Base-by-base conservation (phyloP, 2,888 invertebrate genomes). In the Epinotia ramella region DNA sequence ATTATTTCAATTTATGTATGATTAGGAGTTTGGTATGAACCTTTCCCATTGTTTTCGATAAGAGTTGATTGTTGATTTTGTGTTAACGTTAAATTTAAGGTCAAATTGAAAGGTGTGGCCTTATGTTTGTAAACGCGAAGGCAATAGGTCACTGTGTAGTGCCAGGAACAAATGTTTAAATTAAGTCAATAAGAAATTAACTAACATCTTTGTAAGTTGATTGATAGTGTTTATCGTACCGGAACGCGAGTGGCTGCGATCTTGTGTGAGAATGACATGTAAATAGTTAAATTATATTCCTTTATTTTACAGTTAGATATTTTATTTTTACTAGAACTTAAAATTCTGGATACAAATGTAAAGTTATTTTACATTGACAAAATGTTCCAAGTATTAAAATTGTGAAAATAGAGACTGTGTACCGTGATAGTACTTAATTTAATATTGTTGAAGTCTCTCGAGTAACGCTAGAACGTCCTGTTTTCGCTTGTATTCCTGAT, bases 361-460 rank as follows among this genome's bases (percentile, higher is more conserved):
- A 57, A 59, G 59, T 6, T 20, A n/a, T 53, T 53, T 49, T 60
- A 60, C 18, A 66, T 66, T 65, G 46, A 49, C 59, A 20, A 40
- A 65, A 46, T 63, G 40, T 65, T 75, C 70, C 20, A 60, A 60
- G 69, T 74, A 74, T 64, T 74, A 70, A 60, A 63, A 66, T 33
- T 70, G 70, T 70, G 75, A 66, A 69, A 79, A 84, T 85, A 82
- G 80, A 81, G 87, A 91, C 91, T 91, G 91, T 85, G 85, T 85
- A 88, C 85, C 90, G 91, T 92, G 91, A 91, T 92, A 90, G 91
- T 92, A 92, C 91, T 91, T 91, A 92, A 87, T 82, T 80, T 84
- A 82, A 82, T 84, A 86, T 66, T 67, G 59, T 69, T 81, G 75
- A 82, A 83, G 81, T 80, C 83, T 85, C 83, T 84, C 83, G 86